Conservation (phyloP, 2,888 invertebrate species). For the Cephus nigrinus region DNA sequence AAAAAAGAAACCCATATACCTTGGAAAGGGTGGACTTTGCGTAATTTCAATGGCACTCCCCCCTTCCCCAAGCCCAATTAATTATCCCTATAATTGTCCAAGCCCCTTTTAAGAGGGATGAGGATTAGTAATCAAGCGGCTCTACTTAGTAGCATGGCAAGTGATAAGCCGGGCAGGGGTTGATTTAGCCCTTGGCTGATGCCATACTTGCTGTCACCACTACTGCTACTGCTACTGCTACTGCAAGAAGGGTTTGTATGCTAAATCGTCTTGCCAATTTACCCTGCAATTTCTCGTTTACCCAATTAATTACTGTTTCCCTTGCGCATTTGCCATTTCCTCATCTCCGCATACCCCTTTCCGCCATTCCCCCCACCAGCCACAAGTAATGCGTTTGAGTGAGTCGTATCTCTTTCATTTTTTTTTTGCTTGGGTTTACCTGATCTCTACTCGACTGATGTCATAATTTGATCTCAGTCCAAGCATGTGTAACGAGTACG, state of each 20-base stretch:
- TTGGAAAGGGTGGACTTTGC: background rate
- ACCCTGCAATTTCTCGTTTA: constrained; percentile 19
- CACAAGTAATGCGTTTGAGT: background rate
- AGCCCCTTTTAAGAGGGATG: background rate
- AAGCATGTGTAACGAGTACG: background rate
- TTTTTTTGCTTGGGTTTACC: background rate
- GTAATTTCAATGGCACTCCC: background rate
- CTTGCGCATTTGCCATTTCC: background rate
- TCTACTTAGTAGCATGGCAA: background rate
- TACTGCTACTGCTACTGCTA: background rate
- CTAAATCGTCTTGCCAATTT: constrained; percentile 19
- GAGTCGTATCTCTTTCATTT: background rate
- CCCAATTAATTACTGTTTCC: constrained; percentile 13
- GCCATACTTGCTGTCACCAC: background rate
- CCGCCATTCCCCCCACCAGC: too few species aligned
- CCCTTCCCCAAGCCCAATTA: background rate
- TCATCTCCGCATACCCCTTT: background rate
- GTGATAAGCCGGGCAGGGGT: background rate
- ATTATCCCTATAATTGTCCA: background rate
- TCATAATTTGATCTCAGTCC: background rate
- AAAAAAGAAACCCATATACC: too few species aligned
- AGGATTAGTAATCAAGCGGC: background rate
- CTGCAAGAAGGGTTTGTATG: constrained; percentile 14
- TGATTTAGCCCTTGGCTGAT: background rate
- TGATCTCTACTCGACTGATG: background rate